Percentiles rank a stretch among this genome's conserved stretches.
phyloP scores from a whole-genome alignment of 2,797 vertebrate species.

The Aeoliscus strigatus region DNA sequence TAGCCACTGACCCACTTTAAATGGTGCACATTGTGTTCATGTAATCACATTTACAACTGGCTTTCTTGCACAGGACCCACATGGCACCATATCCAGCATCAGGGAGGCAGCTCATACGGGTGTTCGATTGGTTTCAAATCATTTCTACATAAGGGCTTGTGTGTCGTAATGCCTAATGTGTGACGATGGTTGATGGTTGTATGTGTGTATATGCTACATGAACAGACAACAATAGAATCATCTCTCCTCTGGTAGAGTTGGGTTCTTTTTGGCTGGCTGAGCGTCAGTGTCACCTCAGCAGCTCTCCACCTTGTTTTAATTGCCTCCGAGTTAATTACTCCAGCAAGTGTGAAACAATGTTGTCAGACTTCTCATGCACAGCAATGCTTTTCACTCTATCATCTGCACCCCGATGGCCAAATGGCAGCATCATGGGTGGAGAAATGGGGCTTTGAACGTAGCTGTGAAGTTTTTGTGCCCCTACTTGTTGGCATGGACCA shows the following conservation, averaged over 20 bases:
- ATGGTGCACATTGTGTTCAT: constrained; percentile 12
- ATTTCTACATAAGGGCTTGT: too few species aligned
- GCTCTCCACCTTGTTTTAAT: constrained; percentile 76
- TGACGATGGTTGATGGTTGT: too few species aligned
- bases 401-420: constrained; percentile 60
- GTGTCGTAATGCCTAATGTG: too few species aligned
- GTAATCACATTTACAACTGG: not conserved
- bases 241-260: constrained; percentile 45
- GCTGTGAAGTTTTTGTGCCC: constrained; percentile 21
- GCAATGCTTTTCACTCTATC: constrained; percentile 53
- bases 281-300: constrained; percentile 67
- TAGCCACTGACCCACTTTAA: constrained; percentile 31
- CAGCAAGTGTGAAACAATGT: constrained; percentile 77
- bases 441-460: constrained; percentile 43
- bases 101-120: not conserved
- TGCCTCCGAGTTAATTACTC: constrained; percentile 77
- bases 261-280: constrained; percentile 51
- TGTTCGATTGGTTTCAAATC: too few species aligned
- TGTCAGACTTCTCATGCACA: constrained; percentile 69
- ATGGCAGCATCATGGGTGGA: constrained; percentile 43
- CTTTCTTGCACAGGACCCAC: constrained; percentile 2
- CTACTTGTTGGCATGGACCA: constrained; percentile 9
- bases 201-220: constrained; percentile 25
- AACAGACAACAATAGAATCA: constrained; percentile 45
- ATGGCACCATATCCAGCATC: not conserved